These are phyloP conservation scores for Onthophagus sagittarius DNA, from an alignment of 2,888 invertebrate genomes.

Conservation along the genomic window DNA sequence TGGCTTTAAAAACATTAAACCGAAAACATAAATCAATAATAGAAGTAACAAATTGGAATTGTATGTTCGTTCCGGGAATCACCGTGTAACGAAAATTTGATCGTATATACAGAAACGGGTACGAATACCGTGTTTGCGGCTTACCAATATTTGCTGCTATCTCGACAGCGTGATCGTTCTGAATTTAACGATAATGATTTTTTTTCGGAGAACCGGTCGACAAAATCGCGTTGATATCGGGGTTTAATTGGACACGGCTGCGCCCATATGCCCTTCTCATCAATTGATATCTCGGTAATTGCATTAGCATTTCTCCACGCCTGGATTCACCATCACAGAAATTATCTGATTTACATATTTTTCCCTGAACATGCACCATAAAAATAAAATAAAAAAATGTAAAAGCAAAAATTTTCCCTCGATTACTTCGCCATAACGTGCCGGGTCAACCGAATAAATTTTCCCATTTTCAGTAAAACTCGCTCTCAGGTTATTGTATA, in stretches of 20 bases:
- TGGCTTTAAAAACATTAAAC: no score
- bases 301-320: background rate
- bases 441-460: no score
- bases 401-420: no score
- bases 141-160: background rate
- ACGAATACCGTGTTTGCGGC: background rate
- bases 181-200: background rate
- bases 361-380: background rate
- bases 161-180: background rate
- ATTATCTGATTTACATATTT: background rate
- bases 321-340: background rate
- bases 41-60: no score
- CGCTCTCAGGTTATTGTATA: no score
- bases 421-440: no score
- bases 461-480: no score
- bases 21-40: no score
- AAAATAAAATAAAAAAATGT: no score
- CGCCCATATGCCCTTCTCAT: background rate
- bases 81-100: no score
- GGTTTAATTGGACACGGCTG: background rate
- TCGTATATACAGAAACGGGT: no score
- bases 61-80: no score
- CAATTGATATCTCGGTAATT: background rate
- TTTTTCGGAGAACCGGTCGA: background rate
- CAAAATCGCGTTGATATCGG: background rate